Base-by-base conservation (phyloP, 2,113 vertebrate genomes). In the Otis tarda region DNA sequence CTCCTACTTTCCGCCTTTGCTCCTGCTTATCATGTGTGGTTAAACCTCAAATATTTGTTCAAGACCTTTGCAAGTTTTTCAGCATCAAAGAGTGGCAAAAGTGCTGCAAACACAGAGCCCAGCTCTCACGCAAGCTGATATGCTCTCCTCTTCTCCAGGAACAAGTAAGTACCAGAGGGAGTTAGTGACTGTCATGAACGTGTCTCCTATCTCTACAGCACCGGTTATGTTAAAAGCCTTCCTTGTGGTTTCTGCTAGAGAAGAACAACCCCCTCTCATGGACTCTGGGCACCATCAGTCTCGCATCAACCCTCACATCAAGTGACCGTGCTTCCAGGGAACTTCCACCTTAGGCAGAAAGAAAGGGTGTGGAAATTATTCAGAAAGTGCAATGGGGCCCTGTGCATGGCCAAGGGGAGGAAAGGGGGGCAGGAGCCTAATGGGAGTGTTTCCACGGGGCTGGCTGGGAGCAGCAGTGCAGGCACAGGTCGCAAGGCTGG, bases 1-100 rank as follows among this genome's bases (percentile, higher is more conserved):
- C 79, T 93, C 69, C 64, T 85, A 4, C 43, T 60, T 30, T 52
- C 74, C 49, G 61, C 79, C 35, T 75, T 67, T 13, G 12, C 83
- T 96, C 57, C 30, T 63, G 23, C 94, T 95, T 96, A 95, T 94
- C 95, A 69, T 61, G 88, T 77, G 75, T 83, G 90, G 90, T 70
- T 83, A 82, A 93, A 78, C 73, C 93, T 89, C 94, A 97, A 95
- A 95, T 96, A 93, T 96, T 97, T 96, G 90, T 90, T 84, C 80
- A 64, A 74, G 94, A 84, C 81, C 90, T 95, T 71, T 79, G 85
- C 56, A 35, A 64, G 68, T 30, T 64, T 78, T 87, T 64, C 76
- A 75, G 73, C 89, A 30, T 12, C 79, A 37, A 95, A 92, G 94
- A 95, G 96, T 43, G 83, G 92, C 92, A 92, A 4, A 84, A 79